Conservation (phyloP, 2,888 invertebrate genomes). For the Isotomurus palustris region DNA sequence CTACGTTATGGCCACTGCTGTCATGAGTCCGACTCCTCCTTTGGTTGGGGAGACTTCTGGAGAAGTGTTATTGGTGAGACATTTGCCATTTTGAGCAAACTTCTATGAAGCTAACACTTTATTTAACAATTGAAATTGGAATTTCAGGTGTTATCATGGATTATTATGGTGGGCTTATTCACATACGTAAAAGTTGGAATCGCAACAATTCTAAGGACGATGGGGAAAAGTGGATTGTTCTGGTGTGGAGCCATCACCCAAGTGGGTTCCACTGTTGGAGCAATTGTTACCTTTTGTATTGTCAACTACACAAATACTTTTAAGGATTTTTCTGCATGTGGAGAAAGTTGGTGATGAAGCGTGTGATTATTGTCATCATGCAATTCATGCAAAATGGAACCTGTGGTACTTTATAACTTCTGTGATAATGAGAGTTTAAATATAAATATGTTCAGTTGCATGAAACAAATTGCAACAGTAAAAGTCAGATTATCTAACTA, state of each 20-base stretch:
- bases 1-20: conserved; percentile 67
- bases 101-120: not conserved
- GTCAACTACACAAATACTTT: conserved; percentile 63
- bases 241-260: conserved; percentile 72
- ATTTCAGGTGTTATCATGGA: conserved; percentile 67
- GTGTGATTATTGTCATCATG: not conserved
- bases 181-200: conserved; percentile 76
- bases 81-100: too few relatives aligned
- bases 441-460: not conserved
- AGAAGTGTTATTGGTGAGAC: conserved; percentile 61
- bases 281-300: conserved; percentile 63
- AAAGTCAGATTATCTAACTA: not conserved
- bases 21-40: conserved; percentile 69
- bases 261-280: conserved; percentile 69
- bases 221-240: conserved; percentile 70
- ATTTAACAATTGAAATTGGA: too few relatives aligned
- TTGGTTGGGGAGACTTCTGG: conserved; percentile 59
- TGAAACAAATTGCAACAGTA: not conserved
- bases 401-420: not conserved
- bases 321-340: conserved; percentile 53
- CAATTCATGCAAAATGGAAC: not conserved
- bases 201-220: conserved; percentile 68
- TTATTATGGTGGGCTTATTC: conserved; percentile 61
- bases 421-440: not conserved
- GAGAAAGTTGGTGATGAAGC: not conserved